Conservation (phyloP, 37 sponge, comb jelly and placozoan species). For the Tethya wilhelma region DNA sequence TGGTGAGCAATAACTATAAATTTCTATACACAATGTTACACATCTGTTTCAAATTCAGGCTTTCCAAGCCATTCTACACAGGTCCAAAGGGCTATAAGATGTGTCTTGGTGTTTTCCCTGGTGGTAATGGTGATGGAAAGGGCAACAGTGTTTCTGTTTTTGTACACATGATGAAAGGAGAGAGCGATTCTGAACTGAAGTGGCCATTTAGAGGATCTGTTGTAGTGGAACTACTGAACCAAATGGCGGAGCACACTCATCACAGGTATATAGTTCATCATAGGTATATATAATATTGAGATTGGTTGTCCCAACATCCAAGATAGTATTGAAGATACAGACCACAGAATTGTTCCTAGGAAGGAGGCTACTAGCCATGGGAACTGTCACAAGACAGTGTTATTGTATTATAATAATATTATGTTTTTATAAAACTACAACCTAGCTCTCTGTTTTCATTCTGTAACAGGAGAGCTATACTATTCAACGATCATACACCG, state of each 20-base stretch:
- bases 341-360: neutral
- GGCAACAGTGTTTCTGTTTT: neutral
- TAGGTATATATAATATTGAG: neutral
- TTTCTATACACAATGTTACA: neutral
- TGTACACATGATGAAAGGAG: slow-evolving; percentile 7
- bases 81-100: neutral
- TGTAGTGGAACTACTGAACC: neutral
- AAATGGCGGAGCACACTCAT: neutral
- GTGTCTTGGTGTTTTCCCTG: neutral
- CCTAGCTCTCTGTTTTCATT: too few species aligned
- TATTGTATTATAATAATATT: too few species aligned
- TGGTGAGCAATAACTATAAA: neutral
- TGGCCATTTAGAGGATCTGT: neutral
- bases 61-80: neutral
- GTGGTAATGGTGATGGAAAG: neutral
- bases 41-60: neutral
- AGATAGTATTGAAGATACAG: too few species aligned
- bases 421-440: too few species aligned
- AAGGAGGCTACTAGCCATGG: neutral
- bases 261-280: neutral
- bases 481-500: neutral
- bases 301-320: too few species aligned
- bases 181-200: neutral
- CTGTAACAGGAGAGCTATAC: neutral
- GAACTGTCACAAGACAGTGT: too few species aligned